Percentiles rank a stretch among this genome's conserved stretches.
These are phyloP conservation scores for Pampusana beccarii DNA, from an alignment of 2,113 vertebrate species.

Conservation along the genomic window DNA sequence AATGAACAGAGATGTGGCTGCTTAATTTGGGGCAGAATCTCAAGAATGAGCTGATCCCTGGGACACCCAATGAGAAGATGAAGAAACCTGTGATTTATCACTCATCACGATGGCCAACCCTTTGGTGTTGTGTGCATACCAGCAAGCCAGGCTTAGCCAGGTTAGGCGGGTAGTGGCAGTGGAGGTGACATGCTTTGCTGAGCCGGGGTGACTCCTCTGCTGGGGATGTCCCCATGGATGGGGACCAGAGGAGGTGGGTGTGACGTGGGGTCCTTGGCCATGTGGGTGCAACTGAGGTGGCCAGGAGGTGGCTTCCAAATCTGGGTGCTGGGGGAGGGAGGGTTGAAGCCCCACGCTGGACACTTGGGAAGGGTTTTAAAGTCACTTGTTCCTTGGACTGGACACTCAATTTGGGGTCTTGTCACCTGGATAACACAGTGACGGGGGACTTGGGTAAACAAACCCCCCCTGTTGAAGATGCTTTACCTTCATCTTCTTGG, in stretches of 20 bases:
- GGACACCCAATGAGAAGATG: background rate
- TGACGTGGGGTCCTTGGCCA: accelerated
- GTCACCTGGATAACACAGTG: background rate
- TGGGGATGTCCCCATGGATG: background rate
- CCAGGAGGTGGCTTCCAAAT: background rate
- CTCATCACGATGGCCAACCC: accelerated
- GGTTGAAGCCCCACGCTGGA: background rate
- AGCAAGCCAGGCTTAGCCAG: accelerated
- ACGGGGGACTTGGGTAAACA: background rate
- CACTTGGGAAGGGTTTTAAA: background rate
- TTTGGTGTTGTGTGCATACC: accelerated
- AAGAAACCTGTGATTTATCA: background rate
- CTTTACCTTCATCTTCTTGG: background rate
- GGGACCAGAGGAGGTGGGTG: accelerated
- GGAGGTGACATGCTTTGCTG: background rate
- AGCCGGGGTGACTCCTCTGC: accelerated
- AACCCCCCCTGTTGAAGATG: background rate
- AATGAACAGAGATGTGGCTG: background rate
- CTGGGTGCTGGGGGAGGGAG: accelerated
- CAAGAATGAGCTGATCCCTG: background rate
- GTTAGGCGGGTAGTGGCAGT: accelerated
- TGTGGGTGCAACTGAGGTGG: background rate
- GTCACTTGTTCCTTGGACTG: background rate
- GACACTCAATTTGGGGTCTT: background rate
- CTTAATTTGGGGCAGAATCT: background rate